Evolutionary conservation across 2,888 invertebrate genomes (phyloP).

Genomic region (Acronicta psi): DNA sequence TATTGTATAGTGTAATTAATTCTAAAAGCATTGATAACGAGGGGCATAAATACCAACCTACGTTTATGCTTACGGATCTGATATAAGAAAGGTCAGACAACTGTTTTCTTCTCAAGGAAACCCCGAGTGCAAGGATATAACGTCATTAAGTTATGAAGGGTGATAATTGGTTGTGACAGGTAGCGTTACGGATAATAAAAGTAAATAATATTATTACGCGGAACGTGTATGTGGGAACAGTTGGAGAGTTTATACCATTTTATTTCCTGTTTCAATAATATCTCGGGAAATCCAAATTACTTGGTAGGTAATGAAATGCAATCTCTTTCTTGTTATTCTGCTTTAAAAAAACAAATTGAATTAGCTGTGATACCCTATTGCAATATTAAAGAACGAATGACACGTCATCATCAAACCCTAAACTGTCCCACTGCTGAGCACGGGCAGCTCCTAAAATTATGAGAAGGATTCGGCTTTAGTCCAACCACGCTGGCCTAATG

Average conservation of each 20-base stretch:
- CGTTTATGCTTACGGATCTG: slow-evolving; percentile 45
- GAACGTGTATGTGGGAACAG: slow-evolving; percentile 16
- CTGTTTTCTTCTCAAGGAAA: slow-evolving; percentile 55
- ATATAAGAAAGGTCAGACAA: slow-evolving; percentile 28
- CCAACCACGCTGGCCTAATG: no score
- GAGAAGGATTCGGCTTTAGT: no score
- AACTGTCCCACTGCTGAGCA: no score
- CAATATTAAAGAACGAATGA: no score
- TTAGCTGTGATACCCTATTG: no score
- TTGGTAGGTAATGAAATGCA: no score
- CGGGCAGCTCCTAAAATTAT: no score
- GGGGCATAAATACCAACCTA: slow-evolving; percentile 10
- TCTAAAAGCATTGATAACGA: slow-evolving; percentile 47
- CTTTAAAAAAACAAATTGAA: no score
- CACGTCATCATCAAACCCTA: no score
- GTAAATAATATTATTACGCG: neutral
- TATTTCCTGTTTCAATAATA: neutral
- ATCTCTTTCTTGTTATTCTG: no score
- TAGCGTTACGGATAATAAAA: slow-evolving; percentile 8
- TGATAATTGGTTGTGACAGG: slow-evolving; percentile 23
- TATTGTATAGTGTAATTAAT: slow-evolving; percentile 42
- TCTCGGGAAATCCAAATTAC: neutral
- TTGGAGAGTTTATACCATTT: neutral
- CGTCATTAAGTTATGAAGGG: slow-evolving; percentile 7
- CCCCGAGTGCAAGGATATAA: slow-evolving; percentile 28